Evolutionary conservation across 2,797 vertebrate genomes (phyloP).

Genomic region (Falco berigora): DNA sequence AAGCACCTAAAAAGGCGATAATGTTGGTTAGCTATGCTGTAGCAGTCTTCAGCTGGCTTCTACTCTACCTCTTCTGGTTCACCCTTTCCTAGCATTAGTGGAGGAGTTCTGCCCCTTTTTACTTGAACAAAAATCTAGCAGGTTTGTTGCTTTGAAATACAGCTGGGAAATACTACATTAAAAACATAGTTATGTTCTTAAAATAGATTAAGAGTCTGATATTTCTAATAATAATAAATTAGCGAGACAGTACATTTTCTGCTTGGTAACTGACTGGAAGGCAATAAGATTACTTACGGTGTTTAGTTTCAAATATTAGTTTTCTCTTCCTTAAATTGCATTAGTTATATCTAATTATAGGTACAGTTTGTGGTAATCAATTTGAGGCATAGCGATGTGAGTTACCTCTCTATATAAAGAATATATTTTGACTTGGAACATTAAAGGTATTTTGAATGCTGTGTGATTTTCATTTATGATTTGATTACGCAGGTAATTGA

Average conservation of each 20-base stretch:
- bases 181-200: neutral
- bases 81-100: neutral
- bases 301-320: constrained; percentile 39
- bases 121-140: neutral
- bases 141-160: neutral
- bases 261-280: constrained; percentile 34
- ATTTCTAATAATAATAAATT: constrained; percentile 24
- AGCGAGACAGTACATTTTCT: constrained; percentile 8
- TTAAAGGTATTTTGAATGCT: constrained; percentile 4
- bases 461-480: constrained; percentile 51
- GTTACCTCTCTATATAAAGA: constrained; percentile 20
- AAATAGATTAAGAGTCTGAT: neutral
- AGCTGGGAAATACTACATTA: neutral
- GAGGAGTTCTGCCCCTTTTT: neutral
- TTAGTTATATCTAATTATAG: constrained; percentile 54
- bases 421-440: constrained; percentile 33
- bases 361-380: constrained; percentile 38
- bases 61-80: neutral
- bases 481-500: constrained; percentile 49
- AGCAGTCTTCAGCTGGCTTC: neutral
- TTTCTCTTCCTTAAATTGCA: constrained; percentile 27
- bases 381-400: constrained; percentile 2
- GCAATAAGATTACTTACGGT: constrained; percentile 23
- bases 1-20: neutral
- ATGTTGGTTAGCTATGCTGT: neutral